phyloP scores from a whole-genome alignment of 1,140 invertebrate species.

The Eupristina koningsbergeri region DNA sequence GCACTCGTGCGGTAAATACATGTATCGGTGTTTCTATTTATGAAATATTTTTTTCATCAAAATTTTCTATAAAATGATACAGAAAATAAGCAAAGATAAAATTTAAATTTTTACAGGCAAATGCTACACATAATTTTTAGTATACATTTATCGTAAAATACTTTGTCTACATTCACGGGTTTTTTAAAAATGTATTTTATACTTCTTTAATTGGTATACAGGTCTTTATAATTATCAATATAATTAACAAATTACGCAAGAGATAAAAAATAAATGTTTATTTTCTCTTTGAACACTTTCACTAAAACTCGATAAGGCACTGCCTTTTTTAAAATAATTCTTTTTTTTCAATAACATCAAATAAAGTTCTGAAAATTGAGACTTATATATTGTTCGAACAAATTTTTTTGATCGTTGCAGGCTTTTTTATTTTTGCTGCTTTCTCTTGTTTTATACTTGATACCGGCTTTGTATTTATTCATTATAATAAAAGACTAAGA shows the following conservation, averaged over 20 bases:
- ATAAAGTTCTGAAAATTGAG: constrained; percentile 49
- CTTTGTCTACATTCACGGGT: constrained; percentile 9
- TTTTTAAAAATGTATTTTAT: constrained; percentile 40
- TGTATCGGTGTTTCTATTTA: constrained; percentile 44
- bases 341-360: constrained; percentile 36
- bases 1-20: constrained; percentile 65
- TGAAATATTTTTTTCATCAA: constrained; percentile 53
- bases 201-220: constrained; percentile 25
- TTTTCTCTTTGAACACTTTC: constrained; percentile 45
- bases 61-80: constrained; percentile 55
- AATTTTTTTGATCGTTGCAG: constrained; percentile 30
- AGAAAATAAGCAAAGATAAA: constrained; percentile 56
- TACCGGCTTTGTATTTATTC: constrained; percentile 33
- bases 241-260: constrained; percentile 45
- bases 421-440: constrained; percentile 35
- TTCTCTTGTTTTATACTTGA: constrained; percentile 31
- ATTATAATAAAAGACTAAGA: constrained; percentile 50
- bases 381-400: constrained; percentile 39
- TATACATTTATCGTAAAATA: constrained; percentile 48
- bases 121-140: constrained; percentile 50
- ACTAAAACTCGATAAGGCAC: constrained; percentile 50
- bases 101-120: constrained; percentile 53
- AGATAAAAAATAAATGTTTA: constrained; percentile 47
- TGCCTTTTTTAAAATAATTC: constrained; percentile 47
- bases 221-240: constrained; percentile 36